Evolutionary conservation across 2,888 invertebrate genomes (phyloP).

Genomic region (Diplolepis rosae): DNA sequence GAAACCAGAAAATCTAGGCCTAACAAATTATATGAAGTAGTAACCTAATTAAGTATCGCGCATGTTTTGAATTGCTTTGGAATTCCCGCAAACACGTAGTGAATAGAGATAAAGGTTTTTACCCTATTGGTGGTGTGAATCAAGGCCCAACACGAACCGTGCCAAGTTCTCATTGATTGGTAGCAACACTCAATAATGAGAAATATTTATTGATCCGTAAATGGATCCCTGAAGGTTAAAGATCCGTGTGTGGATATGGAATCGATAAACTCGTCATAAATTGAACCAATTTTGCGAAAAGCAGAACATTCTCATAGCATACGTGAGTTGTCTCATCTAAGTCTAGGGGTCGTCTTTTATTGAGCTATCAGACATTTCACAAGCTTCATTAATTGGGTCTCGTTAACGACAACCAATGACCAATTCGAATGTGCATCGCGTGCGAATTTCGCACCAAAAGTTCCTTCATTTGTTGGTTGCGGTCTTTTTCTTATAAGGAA

Average conservation of each 20-base stretch:
- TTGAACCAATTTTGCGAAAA: conserved; percentile 31
- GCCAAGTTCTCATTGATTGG: conserved; percentile 38
- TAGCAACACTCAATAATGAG: conserved; percentile 9
- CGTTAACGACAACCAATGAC: conserved; percentile 31
- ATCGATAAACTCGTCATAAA: conserved; percentile 47
- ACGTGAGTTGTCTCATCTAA: neutral
- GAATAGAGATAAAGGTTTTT: conserved; percentile 4
- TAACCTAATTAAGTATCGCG: neutral
- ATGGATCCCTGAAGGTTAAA: conserved; percentile 37
- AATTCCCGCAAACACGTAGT: neutral
- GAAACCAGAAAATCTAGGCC: no score
- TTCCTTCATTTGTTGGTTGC: conserved; percentile 1
- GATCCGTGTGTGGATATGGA: conserved; percentile 36
- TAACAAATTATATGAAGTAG: no score
- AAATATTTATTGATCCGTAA: neutral
- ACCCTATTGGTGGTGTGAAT: neutral
- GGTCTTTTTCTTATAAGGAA: conserved; percentile 2
- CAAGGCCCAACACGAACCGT: conserved; percentile 30
- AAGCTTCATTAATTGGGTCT: conserved; percentile 42
- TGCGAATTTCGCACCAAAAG: conserved; percentile 9
- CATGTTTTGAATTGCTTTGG: conserved; percentile 16
- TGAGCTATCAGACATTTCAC: conserved; percentile 46
- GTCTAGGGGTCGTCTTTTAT: conserved; percentile 34
- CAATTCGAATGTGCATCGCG: conserved; percentile 10
- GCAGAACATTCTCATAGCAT: conserved; percentile 12